These are phyloP conservation scores for Sigmodon hispidus DNA, from an alignment of 2,113 vertebrate genomes.

Conservation along the genomic window DNA sequence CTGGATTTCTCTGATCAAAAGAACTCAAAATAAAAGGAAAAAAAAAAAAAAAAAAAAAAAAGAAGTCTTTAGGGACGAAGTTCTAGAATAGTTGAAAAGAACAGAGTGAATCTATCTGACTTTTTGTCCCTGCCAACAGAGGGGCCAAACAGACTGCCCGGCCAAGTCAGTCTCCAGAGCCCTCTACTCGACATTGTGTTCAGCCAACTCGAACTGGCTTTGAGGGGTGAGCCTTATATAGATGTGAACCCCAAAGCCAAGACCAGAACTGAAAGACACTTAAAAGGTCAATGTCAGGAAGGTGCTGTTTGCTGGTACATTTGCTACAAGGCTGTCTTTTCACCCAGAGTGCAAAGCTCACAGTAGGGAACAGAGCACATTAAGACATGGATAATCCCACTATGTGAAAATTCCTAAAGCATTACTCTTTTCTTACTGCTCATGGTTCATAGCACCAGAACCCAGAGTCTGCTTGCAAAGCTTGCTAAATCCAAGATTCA, in stretches of 20 bases:
- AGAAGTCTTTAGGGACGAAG: not conserved
- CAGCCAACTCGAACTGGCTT: slow-evolving; percentile 49
- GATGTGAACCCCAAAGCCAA: slow-evolving; percentile 61
- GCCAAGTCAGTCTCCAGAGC: slow-evolving; percentile 60
- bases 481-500: not conserved
- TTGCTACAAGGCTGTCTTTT: not conserved
- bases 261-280: slow-evolving; percentile 59
- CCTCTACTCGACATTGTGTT: slow-evolving; percentile 60
- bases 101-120: not conserved
- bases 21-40: not conserved
- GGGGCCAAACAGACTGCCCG: slow-evolving; percentile 18
- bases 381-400: not conserved
- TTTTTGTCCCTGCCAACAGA: slow-evolving; percentile 7
- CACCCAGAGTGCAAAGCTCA: slow-evolving; percentile 9
- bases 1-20: slow-evolving; percentile 30
- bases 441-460: not conserved
- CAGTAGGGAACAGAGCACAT: not conserved
- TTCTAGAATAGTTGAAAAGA: slow-evolving; percentile 31
- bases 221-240: slow-evolving; percentile 53
- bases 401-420: not conserved
- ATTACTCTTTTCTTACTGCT: not conserved
- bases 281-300: slow-evolving; percentile 65
- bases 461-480: not conserved
- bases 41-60: too few species aligned
- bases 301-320: slow-evolving; percentile 16